Conservation (phyloP, 2,797 vertebrate species). For the Aplochiton taeniatus region DNA sequence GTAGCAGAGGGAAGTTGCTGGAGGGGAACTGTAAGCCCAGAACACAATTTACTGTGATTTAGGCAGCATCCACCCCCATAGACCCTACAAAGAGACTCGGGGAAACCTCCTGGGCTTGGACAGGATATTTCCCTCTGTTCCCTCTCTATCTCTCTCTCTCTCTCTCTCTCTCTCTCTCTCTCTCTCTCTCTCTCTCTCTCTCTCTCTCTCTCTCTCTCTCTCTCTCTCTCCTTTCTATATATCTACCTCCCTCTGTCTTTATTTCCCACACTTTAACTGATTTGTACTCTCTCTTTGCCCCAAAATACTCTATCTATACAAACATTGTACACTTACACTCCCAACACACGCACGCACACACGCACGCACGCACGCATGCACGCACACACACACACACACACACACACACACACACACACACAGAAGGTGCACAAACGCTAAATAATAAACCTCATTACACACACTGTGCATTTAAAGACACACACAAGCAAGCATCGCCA, state of each 20-base stretch:
- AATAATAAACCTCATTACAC: no score
- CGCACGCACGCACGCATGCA: background rate
- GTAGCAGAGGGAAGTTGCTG: conserved; percentile 36
- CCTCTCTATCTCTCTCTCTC: conserved; percentile 4
- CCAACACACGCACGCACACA: background rate
- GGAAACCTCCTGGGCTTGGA: conserved; percentile 13
- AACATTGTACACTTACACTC: background rate
- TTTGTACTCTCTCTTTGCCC: no score
- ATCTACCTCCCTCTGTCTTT: no score
- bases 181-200: no score
- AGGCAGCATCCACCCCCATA: conserved; percentile 32
- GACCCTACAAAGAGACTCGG: conserved; percentile 30
- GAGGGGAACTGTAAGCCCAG: conserved; percentile 44
- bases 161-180: no score
- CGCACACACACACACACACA: background rate
- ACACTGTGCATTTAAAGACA: no score
- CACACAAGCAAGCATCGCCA: no score
- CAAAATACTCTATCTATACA: no score
- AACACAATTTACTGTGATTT: conserved; percentile 49
- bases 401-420: no score
- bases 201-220: no score
- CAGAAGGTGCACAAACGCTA: background rate
- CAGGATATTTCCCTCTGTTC: background rate
- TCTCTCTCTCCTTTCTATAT: no score
- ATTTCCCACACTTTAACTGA: no score